A percentile compares a stretch with the other conserved stretches of the same genome.
phyloP scores from a whole-genome alignment of 2,797 vertebrate species.

The Malurus splendens region DNA sequence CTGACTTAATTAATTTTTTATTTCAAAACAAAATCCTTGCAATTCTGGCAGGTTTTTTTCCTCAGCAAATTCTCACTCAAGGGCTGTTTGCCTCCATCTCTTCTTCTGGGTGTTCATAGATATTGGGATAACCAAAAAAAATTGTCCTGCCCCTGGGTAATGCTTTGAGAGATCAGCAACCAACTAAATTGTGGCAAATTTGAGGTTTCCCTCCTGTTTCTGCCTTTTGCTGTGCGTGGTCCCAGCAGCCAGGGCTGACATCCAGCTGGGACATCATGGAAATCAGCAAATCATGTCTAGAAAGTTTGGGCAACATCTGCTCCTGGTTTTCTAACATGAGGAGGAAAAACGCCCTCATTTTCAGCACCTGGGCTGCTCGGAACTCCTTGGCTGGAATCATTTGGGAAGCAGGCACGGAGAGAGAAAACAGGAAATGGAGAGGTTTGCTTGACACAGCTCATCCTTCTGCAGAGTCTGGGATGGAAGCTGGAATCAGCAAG shows the following conservation, averaged over 20 bases:
- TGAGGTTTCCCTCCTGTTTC: background rate
- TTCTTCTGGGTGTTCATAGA: accelerated
- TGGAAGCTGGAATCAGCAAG: background rate
- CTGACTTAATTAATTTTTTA: background rate
- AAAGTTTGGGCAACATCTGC: background rate
- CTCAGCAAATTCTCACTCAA: background rate
- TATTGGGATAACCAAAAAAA: background rate
- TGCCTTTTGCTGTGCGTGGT: background rate
- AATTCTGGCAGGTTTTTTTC: accelerated
- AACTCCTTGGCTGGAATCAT: background rate
- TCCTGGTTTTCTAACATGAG: background rate
- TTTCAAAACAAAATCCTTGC: background rate
- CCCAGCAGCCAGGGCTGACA: background rate
- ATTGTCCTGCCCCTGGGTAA: background rate
- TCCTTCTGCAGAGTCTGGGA: background rate
- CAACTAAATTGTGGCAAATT: background rate
- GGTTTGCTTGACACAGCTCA: background rate
- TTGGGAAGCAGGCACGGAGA: background rate
- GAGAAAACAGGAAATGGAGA: background rate
- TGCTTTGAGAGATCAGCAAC: background rate
- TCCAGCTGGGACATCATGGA: background rate
- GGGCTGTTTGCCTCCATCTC: background rate
- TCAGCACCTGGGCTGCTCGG: background rate
- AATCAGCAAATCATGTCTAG: background rate
- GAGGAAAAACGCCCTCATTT: background rate